A percentile compares a stretch with the other conserved stretches of the same genome.
Conservation (phyloP, 2,888 invertebrate species). For the Acrobeloides nanus region DNA sequence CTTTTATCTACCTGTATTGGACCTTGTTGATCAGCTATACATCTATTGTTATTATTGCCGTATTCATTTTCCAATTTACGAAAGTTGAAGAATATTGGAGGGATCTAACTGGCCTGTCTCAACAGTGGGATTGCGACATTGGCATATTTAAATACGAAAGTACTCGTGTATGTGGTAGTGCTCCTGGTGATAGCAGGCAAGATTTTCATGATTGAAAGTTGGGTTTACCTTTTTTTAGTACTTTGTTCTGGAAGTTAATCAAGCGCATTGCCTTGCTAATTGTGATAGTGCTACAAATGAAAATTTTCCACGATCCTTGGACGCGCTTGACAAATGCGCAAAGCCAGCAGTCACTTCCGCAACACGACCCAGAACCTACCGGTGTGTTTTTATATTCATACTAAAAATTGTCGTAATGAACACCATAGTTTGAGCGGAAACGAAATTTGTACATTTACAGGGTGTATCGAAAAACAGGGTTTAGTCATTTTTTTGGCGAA, state of each 20-base stretch:
- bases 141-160: conserved; percentile 65
- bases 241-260: conserved; percentile 79
- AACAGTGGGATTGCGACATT: conserved; percentile 73
- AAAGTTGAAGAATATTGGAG: conserved; percentile 59
- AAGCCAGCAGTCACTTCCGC: no score
- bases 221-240: no score
- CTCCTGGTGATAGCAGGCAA: not conserved
- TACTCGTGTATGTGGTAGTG: no score
- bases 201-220: conserved; percentile 52
- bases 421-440: no score
- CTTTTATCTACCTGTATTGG: conserved; percentile 89
- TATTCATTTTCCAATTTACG: conserved; percentile 92
- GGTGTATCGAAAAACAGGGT: no score
- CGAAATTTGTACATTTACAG: no score
- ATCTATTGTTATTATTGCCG: conserved; percentile 82
- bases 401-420: no score
- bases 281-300: conserved; percentile 86
- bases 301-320: conserved; percentile 93
- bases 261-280: conserved; percentile 93
- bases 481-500: no score
- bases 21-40: conserved; percentile 89
- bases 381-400: no score
- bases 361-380: no score
- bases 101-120: conserved; percentile 59
- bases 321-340: conserved; percentile 21